Percentiles rank a stretch among this genome's conserved stretches.
Conservation (phyloP, 2,888 invertebrate genomes). For the Ceramica pisi region DNA sequence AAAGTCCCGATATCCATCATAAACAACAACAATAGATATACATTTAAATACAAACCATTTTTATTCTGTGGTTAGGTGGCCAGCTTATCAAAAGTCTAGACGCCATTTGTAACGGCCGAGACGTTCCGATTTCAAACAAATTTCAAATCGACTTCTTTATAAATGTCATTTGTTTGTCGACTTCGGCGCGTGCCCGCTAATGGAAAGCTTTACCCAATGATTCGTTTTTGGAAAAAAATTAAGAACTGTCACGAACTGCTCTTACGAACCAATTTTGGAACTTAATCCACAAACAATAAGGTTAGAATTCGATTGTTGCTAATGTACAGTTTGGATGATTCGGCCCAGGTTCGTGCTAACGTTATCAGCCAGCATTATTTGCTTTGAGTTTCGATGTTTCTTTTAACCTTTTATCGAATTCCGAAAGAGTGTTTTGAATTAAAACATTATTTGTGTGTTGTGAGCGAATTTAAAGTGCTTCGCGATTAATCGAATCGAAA, state of each 20-base stretch:
- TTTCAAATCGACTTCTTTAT: conserved; percentile 86
- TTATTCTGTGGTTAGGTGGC: conserved; percentile 59
- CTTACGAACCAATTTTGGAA: conserved; percentile 50
- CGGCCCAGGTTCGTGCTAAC: conserved; percentile 74
- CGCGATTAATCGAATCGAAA: conserved; percentile 78
- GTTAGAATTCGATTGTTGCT: conserved; percentile 61
- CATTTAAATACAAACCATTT: conserved; percentile 53
- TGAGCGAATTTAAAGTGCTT: conserved; percentile 83
- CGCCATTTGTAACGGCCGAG: conserved; percentile 84
- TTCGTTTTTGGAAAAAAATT: conserved; percentile 81
- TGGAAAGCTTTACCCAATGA: conserved; percentile 85
- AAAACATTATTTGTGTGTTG: conserved; percentile 86
- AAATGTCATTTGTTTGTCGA: conserved; percentile 88
- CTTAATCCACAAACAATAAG: conserved; percentile 50
- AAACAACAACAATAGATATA: conserved; percentile 40
- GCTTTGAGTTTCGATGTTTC: conserved; percentile 83
- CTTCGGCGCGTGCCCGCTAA: conserved; percentile 89
- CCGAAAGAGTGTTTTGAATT: conserved; percentile 84
- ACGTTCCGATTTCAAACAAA: conserved; percentile 85
- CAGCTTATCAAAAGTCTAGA: conserved; percentile 86
- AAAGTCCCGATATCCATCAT: conserved; percentile 1
- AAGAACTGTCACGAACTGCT: conserved; percentile 77
- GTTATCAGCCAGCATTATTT: conserved; percentile 86
- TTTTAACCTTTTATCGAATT: conserved; percentile 84
- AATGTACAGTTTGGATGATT: conserved; percentile 66